Evolutionary conservation across 2,797 vertebrate genomes (phyloP), one percentile per base, ranked within the genome.

Genomic region (Otolemur crassicaudatus): DNA sequence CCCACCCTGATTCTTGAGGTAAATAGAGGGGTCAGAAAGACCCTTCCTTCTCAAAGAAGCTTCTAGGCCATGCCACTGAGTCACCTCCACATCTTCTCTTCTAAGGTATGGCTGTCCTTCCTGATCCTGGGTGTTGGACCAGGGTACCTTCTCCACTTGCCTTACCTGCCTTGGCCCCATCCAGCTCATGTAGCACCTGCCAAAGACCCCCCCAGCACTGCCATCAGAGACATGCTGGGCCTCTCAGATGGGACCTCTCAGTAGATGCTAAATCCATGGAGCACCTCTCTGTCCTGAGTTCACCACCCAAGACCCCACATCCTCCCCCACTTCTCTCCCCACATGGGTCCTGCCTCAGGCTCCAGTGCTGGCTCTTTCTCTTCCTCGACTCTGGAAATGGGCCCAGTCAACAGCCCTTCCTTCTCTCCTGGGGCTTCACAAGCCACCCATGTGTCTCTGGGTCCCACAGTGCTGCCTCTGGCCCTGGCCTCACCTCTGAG

Each of bases 131-230:
- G 34, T 23, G n/a, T 20, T n/a, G 60, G n/a, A 37, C 70, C 40
- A 43, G 40, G 40, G 40, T 43, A 6, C 40, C 40, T 43, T 43
- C 40, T 43, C 40, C 40, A 43, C 40, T 40, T 72, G 69, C 23
- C 67, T 81, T 31, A 13, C 3, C 19, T 5, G 13, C 25, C 0
- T 3, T 3, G 0, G 56, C 40, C 61, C 61, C 7, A 0, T 2
- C 4, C 13, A 34, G 37, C 31, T 40, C 60, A 67, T 17, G 29
- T 3, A 2, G 37, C 61, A 56, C 65, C 53, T n/a, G 31, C 81
- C 72, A 37, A 43, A 23, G 0, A 5, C 29, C 56, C 19, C 23
- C 20, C 23, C 9, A 46, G 73, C 58, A 46, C 17, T 5, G 34
- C 34, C 46, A 75, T 75, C 37, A 31, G 84, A 34, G 77, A 61